Conservation (phyloP, 2,113 vertebrate genomes). For the Ovibos moschatus region DNA sequence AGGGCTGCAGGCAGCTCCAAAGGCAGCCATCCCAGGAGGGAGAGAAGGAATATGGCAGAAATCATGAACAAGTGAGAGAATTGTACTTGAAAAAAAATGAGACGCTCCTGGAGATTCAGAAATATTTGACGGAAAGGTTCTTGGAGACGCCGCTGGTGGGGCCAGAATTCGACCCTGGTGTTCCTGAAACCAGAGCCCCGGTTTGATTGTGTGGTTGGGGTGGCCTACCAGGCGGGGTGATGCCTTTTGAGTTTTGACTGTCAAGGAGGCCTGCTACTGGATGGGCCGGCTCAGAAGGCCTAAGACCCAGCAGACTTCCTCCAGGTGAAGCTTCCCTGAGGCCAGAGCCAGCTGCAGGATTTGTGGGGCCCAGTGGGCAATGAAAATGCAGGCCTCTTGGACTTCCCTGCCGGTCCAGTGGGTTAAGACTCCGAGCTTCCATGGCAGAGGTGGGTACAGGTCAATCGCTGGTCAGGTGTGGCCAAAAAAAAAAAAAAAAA, state of each 20-base stretch:
- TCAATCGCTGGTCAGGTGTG: neutral
- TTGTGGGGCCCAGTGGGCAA: neutral
- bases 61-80: neutral
- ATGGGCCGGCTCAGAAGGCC: neutral
- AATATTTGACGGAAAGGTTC: neutral
- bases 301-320: neutral
- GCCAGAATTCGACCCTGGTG: neutral
- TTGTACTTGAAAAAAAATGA: neutral
- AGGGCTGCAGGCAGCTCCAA: neutral
- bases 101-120: neutral
- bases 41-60: neutral
- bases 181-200: neutral
- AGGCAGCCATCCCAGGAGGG: neutral
- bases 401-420: neutral
- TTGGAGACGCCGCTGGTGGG: neutral
- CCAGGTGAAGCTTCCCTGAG: neutral
- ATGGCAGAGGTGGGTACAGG: neutral
- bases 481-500: neutral
- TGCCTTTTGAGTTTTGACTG: neutral
- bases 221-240: too few species aligned
- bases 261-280: neutral
- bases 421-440: neutral
- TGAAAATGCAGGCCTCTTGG: neutral
- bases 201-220: neutral
- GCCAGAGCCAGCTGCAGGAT: neutral